Evolutionary conservation across 2,113 vertebrate genomes (phyloP), one percentile per base, ranked within the genome.

Genomic region (Rhadina sibilatrix): DNA sequence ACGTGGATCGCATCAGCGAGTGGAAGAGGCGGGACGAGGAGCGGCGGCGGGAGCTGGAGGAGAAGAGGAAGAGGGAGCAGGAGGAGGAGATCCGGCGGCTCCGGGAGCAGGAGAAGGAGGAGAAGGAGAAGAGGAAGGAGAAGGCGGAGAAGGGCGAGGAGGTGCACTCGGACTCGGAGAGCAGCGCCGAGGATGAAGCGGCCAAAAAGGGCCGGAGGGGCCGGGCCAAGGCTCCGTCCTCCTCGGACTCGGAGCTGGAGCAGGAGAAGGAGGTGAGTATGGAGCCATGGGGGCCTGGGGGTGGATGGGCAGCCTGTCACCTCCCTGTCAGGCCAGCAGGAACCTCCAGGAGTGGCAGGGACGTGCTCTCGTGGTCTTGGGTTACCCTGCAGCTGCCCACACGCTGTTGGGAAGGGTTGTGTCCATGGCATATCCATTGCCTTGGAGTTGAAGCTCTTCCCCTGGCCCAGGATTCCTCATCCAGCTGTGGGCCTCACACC

Each of bases 11-110:
- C 70, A 99, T 99, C 98, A 99, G 99, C 1, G 99, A 99, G 76
- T 99, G 99, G 99, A 99, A 99, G 96, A 98, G 99, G 75, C 92
- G 98, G 9, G 99, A 99, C 3, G 99, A 99, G 87, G 99, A 99
- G 68, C 98, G 99, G 8, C 96, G 98, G 24, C 96, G 98, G 7
- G 99, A 99, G 96, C 98, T 99, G 85, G 99, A 99, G 95, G 99
- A 99, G 71, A 98, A 99, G 27, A 97, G 99, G 97, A 99, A 98
- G 97, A 98, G 98, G 24, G 99, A 99, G 87, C 99, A 99, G 96
- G 99, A 99, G 3, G 99, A 99, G 92, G 99, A 99, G 95, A 97
- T 99, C 72, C 98, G 99, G 4, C 97, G 98, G 78, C 97, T 99
- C 33, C 98, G 99, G 6, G 99, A 99, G 93, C 97, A 98, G 79